Conservation (phyloP, 2,797 vertebrate genomes). For the Prionace glauca region DNA sequence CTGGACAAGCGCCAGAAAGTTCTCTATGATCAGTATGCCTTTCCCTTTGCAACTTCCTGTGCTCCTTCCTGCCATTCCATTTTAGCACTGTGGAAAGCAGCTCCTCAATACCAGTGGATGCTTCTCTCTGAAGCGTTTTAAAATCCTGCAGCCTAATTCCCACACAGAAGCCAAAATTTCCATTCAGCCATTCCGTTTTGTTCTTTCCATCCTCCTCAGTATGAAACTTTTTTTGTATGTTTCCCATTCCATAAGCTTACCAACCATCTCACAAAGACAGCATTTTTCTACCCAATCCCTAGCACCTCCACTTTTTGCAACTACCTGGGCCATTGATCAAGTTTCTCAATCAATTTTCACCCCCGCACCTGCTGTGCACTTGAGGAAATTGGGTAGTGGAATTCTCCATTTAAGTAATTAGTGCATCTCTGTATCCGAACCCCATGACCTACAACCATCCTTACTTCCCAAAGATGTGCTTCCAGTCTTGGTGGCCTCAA, state of each 20-base stretch:
- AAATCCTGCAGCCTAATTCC: neutral
- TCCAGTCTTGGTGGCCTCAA: neutral
- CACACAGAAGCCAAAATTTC: neutral
- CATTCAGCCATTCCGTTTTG: neutral
- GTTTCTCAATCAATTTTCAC: neutral
- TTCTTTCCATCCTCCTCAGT: neutral
- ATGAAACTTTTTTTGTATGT: neutral
- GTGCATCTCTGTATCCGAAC: neutral
- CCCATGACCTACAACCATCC: neutral
- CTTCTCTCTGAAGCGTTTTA: neutral
- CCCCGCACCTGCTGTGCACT: neutral
- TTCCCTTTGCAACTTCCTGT: neutral
- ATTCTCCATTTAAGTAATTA: neutral
- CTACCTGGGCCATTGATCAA: neutral
- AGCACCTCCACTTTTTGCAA: neutral
- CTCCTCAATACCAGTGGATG: neutral
- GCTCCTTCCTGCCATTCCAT: neutral
- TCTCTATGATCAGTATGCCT: neutral
- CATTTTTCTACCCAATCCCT: neutral
- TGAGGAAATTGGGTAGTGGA: neutral
- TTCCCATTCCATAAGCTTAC: neutral
- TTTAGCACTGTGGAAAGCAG: neutral
- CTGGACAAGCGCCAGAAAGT: neutral
- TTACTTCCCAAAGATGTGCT: neutral
- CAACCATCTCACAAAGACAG: neutral